These are phyloP conservation scores for Microcebus jonahi DNA, from an alignment of 2,113 vertebrate species.

Conservation along the genomic window DNA sequence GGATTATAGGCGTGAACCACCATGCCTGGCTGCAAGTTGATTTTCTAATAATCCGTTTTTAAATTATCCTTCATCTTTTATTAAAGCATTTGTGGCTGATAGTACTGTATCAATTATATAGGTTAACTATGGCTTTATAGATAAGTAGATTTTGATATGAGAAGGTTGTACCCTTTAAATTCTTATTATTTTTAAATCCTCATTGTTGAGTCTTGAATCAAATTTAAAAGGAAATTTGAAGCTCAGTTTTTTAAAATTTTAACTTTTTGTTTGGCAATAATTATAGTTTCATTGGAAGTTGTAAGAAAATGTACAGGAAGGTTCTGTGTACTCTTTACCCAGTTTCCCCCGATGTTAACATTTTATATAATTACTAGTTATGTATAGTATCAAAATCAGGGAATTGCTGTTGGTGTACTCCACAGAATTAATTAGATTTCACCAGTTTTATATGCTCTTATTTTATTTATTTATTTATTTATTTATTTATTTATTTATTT, in stretches of 20 bases:
- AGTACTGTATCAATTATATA: neutral
- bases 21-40: neutral
- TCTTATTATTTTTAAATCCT: neutral
- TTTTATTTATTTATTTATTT: too few relatives aligned
- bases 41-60: conserved; percentile 30
- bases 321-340: neutral
- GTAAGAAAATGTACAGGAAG: neutral
- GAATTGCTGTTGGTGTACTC: neutral
- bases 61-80: neutral
- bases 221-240: conserved; percentile 7
- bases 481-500: too few relatives aligned
- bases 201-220: conserved; percentile 14
- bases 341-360: neutral
- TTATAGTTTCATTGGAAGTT: conserved; percentile 20
- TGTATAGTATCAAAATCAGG: neutral
- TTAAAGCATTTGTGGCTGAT: neutral
- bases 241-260: neutral
- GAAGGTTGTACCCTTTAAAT: neutral
- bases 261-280: conserved; percentile 37
- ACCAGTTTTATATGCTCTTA: neutral
- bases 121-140: conserved; percentile 21
- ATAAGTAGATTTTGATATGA: conserved; percentile 5
- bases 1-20: too few relatives aligned
- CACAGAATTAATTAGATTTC: neutral
- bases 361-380: neutral